These are phyloP conservation scores for Martes martes DNA, from an alignment of 2,113 vertebrate genomes.

Conservation along the genomic window DNA sequence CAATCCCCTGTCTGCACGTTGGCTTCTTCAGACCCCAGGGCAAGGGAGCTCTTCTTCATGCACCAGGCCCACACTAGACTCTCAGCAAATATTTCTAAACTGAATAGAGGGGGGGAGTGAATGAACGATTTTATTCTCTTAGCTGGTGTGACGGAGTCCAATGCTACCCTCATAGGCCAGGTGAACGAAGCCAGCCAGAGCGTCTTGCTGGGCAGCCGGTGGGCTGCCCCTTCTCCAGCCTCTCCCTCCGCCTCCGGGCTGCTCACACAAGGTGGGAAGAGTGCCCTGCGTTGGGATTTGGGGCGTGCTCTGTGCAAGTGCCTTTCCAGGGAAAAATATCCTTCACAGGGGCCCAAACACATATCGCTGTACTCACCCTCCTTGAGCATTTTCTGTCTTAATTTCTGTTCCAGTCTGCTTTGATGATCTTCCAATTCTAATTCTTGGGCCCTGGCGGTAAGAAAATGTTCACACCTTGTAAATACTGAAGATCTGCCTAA, in stretches of 20 bases:
- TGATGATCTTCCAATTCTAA: slow-evolving; percentile 94
- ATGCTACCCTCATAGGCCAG: background rate
- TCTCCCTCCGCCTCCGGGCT: background rate
- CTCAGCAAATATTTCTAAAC: background rate
- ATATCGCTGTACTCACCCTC: slow-evolving; percentile 83
- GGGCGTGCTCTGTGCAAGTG: background rate
- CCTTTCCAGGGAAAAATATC: background rate
- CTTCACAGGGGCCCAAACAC: background rate
- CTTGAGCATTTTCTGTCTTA: slow-evolving; percentile 86
- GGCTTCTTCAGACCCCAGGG: background rate
- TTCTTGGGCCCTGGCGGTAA: slow-evolving; percentile 88
- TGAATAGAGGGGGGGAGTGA: background rate
- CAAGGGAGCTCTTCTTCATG: background rate
- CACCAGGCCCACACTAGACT: background rate
- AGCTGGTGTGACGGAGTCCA: background rate
- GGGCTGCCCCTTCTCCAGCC: background rate
- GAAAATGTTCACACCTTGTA: slow-evolving; percentile 9
- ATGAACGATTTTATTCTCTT: background rate
- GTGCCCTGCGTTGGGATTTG: no score
- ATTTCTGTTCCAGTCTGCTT: slow-evolving; percentile 89
- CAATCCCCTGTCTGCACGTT: background rate
- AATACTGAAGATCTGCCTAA: background rate
- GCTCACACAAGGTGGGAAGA: background rate
- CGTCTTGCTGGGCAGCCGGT: background rate
- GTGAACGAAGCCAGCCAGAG: background rate